Evolutionary conservation across 2,888 invertebrate species (phyloP).

Genomic region (Andrena hattorfiana): DNA sequence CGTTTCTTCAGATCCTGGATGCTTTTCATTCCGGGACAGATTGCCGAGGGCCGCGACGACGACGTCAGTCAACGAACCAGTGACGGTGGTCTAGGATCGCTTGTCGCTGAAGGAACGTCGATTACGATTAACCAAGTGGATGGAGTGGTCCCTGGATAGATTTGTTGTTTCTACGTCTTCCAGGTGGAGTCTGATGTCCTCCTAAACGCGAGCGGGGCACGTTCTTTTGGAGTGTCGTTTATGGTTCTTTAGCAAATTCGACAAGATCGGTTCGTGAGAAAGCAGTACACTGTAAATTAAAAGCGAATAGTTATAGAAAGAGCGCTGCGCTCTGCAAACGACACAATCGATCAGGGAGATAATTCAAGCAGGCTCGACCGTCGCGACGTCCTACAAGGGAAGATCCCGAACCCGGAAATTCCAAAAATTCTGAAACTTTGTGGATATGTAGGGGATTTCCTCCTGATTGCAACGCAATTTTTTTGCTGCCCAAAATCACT

Average conservation of each 20-base stretch:
- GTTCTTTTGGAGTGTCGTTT: too few relatives aligned
- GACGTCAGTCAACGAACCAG: constrained; percentile 47
- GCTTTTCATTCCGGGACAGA: constrained; percentile 69
- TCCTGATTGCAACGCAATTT: too few relatives aligned
- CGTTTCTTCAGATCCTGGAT: constrained; percentile 50
- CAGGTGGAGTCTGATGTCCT: background rate
- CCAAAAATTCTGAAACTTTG: too few relatives aligned
- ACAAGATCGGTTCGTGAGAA: background rate
- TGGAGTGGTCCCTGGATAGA: constrained; percentile 29
- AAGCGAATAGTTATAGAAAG: background rate
- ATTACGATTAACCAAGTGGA: constrained; percentile 49
- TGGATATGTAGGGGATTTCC: too few relatives aligned
- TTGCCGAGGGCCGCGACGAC: constrained; percentile 52
- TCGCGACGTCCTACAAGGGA: too few relatives aligned
- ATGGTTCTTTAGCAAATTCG: too few relatives aligned
- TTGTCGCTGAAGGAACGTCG: constrained; percentile 37
- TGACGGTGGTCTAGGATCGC: constrained; percentile 52
- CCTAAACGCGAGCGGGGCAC: background rate
- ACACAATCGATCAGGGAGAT: constrained; percentile 39
- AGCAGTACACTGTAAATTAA: background rate
- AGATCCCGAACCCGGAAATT: too few relatives aligned
- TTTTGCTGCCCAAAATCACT: too few relatives aligned
- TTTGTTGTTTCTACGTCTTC: constrained; percentile 28
- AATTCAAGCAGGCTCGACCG: constrained; percentile 38
- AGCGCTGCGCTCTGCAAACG: background rate